Conservation (phyloP, 1,140 invertebrate species). For the Plodia interpunctella region DNA sequence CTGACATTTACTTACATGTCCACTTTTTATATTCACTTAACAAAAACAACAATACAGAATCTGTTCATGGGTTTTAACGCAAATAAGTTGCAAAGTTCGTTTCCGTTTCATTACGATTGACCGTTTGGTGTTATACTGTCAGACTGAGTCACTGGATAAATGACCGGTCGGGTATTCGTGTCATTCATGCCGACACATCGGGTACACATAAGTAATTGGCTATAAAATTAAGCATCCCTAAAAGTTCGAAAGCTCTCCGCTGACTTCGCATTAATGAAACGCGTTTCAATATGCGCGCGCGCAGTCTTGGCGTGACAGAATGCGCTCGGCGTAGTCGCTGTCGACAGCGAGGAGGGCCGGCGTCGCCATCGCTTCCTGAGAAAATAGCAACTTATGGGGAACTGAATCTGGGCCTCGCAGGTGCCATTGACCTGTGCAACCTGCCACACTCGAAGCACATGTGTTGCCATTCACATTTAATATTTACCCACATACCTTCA, state of each 20-base stretch:
- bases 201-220: constrained; percentile 25
- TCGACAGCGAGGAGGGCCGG: constrained; percentile 15
- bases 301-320: constrained; percentile 64
- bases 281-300: constrained; percentile 63
- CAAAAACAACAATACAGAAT: constrained; percentile 51
- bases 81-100: constrained; percentile 7
- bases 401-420: constrained; percentile 62
- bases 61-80: constrained; percentile 31
- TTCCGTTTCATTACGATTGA: not conserved
- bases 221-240: constrained; percentile 40
- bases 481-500: constrained; percentile 40
- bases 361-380: constrained; percentile 55
- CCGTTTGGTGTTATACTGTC: constrained; percentile 11
- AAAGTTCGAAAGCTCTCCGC: constrained; percentile 33
- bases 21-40: constrained; percentile 31
- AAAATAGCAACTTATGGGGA: constrained; percentile 73
- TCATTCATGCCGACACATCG: constrained; percentile 27
- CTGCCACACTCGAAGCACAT: constrained; percentile 42
- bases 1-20: constrained; percentile 33
- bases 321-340: constrained; percentile 37
- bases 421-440: constrained; percentile 61
- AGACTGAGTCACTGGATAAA: constrained; percentile 22
- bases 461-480: constrained; percentile 51
- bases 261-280: constrained; percentile 59
- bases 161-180: constrained; percentile 23